A percentile compares a stretch with the other conserved stretches of the same genome.
These are phyloP conservation scores for Strigamia maritima DNA, from an alignment of 2,888 invertebrate species.

Conservation along the genomic window DNA sequence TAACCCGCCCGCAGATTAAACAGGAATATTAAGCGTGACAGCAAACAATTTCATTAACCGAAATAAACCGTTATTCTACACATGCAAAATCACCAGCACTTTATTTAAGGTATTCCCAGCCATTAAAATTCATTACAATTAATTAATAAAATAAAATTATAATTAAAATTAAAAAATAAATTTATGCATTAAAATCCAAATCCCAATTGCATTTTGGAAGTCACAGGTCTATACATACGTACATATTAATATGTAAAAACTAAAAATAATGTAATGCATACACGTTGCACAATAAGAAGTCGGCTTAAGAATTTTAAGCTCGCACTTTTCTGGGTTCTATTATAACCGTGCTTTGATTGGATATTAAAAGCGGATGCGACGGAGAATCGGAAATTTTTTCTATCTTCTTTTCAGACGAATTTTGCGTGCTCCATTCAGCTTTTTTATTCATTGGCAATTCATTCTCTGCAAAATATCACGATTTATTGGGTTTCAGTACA, in stretches of 20 bases:
- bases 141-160: neutral
- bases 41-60: neutral
- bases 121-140: neutral
- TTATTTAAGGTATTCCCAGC: conserved; percentile 10
- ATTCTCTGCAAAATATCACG: conserved; percentile 10
- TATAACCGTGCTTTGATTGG: neutral
- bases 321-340: neutral
- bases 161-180: neutral
- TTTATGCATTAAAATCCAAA: neutral
- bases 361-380: neutral
- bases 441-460: conserved; percentile 15
- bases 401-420: neutral
- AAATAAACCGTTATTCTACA: neutral
- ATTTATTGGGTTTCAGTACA: conserved; percentile 6
- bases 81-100: neutral
- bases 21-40: neutral
- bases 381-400: neutral
- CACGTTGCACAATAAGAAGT: neutral
- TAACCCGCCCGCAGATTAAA: neutral
- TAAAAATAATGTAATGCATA: conserved; percentile 7
- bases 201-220: neutral
- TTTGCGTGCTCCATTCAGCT: neutral
- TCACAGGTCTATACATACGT: neutral
- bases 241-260: neutral
- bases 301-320: neutral